Evolutionary conservation across 2,888 invertebrate genomes (phyloP).

Genomic region (Ophioninae sp.): DNA sequence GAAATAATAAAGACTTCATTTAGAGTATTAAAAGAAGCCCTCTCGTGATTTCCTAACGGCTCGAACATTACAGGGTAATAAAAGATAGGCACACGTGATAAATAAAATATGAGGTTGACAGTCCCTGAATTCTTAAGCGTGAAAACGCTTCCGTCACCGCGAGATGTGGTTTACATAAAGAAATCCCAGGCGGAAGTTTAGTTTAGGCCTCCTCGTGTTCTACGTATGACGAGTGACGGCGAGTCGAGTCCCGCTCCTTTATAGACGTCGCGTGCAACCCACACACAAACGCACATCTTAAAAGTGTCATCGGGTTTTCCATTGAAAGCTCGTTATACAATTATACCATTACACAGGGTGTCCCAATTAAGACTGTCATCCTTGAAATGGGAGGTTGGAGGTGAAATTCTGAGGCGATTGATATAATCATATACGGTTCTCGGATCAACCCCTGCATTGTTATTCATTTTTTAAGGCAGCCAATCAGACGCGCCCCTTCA

Average conservation of each 20-base stretch:
- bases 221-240: neutral
- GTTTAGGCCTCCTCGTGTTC: neutral
- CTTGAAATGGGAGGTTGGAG: too few species aligned
- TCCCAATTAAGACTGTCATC: too few species aligned
- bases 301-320: neutral
- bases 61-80: neutral
- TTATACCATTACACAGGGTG: neutral
- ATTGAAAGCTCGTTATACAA: neutral
- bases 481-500: too few species aligned
- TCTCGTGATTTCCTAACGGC: neutral
- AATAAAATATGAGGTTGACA: neutral
- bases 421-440: too few species aligned
- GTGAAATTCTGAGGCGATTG: too few species aligned
- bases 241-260: neutral
- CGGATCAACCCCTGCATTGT: too few species aligned
- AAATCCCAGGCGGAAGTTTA: constrained; percentile 1
- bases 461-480: too few species aligned
- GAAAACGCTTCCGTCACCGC: constrained; percentile 1
- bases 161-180: neutral
- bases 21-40: neutral
- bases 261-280: neutral
- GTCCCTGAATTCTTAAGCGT: neutral
- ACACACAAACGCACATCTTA: neutral
- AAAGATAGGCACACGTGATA: neutral
- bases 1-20: neutral